Conservation (phyloP, 2,113 vertebrate genomes). For the Misgurnus mizolepis region DNA sequence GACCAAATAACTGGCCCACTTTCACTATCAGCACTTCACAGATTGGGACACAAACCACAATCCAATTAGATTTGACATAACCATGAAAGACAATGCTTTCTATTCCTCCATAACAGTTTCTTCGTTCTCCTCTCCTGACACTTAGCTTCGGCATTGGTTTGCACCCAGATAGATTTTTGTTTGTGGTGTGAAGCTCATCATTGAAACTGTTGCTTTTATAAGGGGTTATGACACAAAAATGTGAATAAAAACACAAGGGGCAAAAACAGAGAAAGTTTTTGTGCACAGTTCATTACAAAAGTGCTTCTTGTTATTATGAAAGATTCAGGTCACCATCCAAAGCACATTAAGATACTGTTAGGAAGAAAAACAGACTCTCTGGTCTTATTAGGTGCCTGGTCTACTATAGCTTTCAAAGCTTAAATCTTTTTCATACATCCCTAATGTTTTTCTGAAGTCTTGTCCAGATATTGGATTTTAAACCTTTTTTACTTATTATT, state of each 20-base stretch:
- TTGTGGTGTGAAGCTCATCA: neutral
- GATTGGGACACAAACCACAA: slow-evolving; percentile 47
- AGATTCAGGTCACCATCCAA: slow-evolving; percentile 27
- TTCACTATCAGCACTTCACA: slow-evolving; percentile 38
- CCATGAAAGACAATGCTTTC: slow-evolving; percentile 42
- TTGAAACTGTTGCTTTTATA: neutral
- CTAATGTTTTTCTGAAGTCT: neutral
- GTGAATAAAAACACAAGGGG: neutral
- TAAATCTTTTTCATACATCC: neutral
- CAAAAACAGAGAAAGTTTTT: too few relatives aligned
- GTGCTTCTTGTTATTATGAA: slow-evolving; percentile 11
- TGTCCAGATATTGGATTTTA: neutral
- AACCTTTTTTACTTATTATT: neutral
- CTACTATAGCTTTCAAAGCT: neutral
- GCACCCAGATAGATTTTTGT: neutral
- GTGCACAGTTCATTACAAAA: neutral
- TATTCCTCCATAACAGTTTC: neutral
- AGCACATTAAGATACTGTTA: slow-evolving; percentile 11
- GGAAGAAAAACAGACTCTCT: slow-evolving; percentile 26
- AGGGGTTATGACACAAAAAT: too few relatives aligned
- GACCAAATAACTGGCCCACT: slow-evolving; percentile 28
- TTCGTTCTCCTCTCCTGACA: neutral
- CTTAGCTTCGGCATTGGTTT: neutral
- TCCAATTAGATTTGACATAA: slow-evolving; percentile 45
- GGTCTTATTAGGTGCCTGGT: slow-evolving; percentile 11